Conservation (phyloP, 2,113 vertebrate genomes). For the Pelvicachromis taeniatus region DNA sequence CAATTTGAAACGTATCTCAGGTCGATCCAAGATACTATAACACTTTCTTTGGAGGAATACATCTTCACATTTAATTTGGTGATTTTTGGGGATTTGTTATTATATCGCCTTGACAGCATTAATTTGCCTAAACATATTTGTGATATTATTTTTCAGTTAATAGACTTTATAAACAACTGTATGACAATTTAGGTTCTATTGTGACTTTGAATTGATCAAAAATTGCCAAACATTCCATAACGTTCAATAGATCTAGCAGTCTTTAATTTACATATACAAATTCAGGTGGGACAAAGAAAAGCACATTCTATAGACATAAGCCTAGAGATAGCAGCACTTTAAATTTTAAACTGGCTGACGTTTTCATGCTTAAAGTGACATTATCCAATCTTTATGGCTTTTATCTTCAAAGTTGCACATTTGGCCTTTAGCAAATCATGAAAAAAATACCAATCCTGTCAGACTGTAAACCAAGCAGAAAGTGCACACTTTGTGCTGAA, state of each 20-base stretch:
- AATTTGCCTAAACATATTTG: background rate
- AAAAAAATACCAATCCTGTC: background rate
- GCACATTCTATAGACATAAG: background rate
- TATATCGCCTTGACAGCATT: background rate
- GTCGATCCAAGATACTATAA: background rate
- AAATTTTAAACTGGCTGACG: background rate
- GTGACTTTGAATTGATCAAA: background rate
- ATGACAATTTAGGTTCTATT: background rate
- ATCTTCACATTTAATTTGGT: background rate
- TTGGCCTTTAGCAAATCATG: background rate
- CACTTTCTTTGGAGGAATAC: background rate
- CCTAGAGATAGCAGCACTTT: background rate
- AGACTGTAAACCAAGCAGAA: background rate
- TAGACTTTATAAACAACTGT: background rate
- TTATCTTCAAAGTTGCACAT: background rate
- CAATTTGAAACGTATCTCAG: background rate
- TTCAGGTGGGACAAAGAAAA: background rate
- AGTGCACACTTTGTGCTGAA: background rate
- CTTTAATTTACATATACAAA: background rate
- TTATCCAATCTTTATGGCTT: background rate
- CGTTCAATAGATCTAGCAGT: background rate
- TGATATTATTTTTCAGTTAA: background rate
- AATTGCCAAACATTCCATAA: background rate
- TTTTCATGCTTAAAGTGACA: background rate
- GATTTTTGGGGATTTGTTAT: background rate